Evolutionary conservation across 2,888 invertebrate genomes (phyloP).

Genomic region (Athalia cordata): DNA sequence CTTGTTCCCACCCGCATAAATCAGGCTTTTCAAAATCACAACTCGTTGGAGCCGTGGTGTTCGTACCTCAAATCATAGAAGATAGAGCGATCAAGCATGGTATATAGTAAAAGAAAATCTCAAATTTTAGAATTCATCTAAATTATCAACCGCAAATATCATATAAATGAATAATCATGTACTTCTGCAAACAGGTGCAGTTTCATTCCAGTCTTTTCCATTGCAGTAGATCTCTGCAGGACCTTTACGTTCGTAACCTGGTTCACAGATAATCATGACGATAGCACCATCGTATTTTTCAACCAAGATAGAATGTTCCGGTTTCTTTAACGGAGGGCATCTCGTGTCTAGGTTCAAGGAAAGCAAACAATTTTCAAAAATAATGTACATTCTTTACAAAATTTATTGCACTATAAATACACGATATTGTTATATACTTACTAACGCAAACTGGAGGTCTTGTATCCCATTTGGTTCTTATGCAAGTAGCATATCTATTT

Average conservation of each 20-base stretch:
- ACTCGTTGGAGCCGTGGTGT: constrained; percentile 70
- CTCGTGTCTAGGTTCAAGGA: background rate
- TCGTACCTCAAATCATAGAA: constrained; percentile 64
- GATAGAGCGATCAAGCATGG: background rate
- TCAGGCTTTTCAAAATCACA: constrained; percentile 82
- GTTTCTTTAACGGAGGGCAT: constrained; percentile 50
- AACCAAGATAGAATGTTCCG: constrained; percentile 76
- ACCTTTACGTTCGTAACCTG: constrained; percentile 79
- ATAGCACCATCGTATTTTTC: constrained; percentile 76
- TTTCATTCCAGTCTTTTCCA: constrained; percentile 82
- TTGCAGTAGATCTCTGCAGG: constrained; percentile 82
- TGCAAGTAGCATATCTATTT: constrained; percentile 82
- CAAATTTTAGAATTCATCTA: background rate
- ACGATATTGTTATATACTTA: constrained; percentile 74
- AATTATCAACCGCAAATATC: too few species aligned
- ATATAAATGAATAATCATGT: constrained; percentile 35
- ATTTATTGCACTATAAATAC: too few species aligned
- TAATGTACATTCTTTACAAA: too few species aligned
- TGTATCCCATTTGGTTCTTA: constrained; percentile 83
- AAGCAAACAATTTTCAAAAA: background rate
- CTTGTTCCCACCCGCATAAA: constrained; percentile 88
- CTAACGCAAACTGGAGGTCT: constrained; percentile 83
- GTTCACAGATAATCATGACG: constrained; percentile 80
- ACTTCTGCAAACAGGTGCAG: constrained; percentile 81
- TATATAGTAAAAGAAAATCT: background rate